phyloP scores from a whole-genome alignment of 2,113 vertebrate genomes.

The Cyphomyrus discorhynchus region DNA sequence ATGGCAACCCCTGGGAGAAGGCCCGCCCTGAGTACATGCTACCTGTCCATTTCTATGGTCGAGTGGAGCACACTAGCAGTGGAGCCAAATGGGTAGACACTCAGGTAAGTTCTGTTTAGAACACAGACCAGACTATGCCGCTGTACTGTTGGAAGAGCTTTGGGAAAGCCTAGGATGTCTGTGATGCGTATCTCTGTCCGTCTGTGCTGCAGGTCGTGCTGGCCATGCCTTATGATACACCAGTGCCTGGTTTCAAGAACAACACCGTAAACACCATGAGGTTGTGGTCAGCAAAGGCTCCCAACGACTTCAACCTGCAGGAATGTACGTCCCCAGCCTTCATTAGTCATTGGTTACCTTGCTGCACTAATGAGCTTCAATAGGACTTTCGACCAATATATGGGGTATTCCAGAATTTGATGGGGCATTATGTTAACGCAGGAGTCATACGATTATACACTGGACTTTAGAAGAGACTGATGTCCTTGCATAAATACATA shows the following conservation, averaged over 20 bases:
- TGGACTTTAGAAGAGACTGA: background rate
- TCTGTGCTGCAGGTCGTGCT: constrained; percentile 62
- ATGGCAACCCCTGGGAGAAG: constrained; percentile 83
- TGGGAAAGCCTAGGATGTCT: background rate
- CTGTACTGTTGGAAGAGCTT: background rate
- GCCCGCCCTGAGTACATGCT: constrained; percentile 79
- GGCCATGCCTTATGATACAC: constrained; percentile 80
- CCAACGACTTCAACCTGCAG: constrained; percentile 78
- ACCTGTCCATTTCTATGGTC: constrained; percentile 75
- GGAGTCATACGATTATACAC: background rate
- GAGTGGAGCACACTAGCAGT: constrained; percentile 52
- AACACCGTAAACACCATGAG: constrained; percentile 86
- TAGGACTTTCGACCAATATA: background rate
- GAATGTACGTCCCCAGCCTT: constrained; percentile 64
- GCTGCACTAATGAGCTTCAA: background rate
- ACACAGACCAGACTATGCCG: background rate
- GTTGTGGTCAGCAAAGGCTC: constrained; percentile 81
- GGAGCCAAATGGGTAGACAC: constrained; percentile 72
- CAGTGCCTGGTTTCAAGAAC: constrained; percentile 79
- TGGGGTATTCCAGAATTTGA: background rate
- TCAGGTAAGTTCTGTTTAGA: constrained; percentile 53
- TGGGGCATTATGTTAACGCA: background rate
- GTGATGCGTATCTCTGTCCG: background rate
- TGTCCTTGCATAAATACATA: background rate
- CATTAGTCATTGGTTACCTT: background rate